A percentile compares a stretch with the other conserved stretches of the same genome.
Evolutionary conservation across 2,113 vertebrate species (phyloP).

Genomic region (Scolopax mira): DNA sequence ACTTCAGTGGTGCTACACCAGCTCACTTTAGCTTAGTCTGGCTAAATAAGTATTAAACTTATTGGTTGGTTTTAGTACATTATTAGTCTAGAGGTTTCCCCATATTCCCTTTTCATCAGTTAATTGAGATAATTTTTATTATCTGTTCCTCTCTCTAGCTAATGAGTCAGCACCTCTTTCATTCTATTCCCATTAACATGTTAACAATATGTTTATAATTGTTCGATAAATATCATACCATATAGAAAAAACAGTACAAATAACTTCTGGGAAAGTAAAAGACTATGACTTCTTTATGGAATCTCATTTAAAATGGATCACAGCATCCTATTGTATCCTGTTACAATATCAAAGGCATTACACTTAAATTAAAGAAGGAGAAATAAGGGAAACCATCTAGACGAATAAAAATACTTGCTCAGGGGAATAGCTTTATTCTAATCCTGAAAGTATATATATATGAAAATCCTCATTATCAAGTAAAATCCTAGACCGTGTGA

Average conservation of each 20-base stretch:
- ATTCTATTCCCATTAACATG: slow-evolving; percentile 23
- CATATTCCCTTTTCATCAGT: slow-evolving; percentile 54
- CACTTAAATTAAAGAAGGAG: neutral
- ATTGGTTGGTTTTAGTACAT: neutral
- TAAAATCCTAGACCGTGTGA: neutral
- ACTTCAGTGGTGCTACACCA: neutral
- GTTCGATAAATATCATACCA: neutral
- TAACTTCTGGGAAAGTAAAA: slow-evolving; percentile 50
- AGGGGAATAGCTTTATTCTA: slow-evolving; percentile 20
- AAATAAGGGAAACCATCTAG: neutral
- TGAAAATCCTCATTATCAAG: slow-evolving; percentile 41
- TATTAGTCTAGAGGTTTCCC: slow-evolving; percentile 54
- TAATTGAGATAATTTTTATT: slow-evolving; percentile 62
- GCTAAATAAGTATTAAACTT: slow-evolving; percentile 30
- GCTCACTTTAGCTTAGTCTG: neutral
- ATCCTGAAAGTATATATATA: neutral
- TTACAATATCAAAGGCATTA: slow-evolving; percentile 34
- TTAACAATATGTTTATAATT: slow-evolving; percentile 51
- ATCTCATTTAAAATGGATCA: slow-evolving; percentile 40
- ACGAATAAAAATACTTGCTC: neutral
- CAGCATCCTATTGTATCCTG: neutral
- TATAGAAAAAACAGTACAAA: neutral
- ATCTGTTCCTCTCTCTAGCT: slow-evolving; percentile 37
- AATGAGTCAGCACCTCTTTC: slow-evolving; percentile 51
- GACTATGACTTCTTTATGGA: neutral